These are phyloP conservation scores for Alviniconcha strummeri DNA, from an alignment of 2,888 invertebrate species.

Conservation along the genomic window DNA sequence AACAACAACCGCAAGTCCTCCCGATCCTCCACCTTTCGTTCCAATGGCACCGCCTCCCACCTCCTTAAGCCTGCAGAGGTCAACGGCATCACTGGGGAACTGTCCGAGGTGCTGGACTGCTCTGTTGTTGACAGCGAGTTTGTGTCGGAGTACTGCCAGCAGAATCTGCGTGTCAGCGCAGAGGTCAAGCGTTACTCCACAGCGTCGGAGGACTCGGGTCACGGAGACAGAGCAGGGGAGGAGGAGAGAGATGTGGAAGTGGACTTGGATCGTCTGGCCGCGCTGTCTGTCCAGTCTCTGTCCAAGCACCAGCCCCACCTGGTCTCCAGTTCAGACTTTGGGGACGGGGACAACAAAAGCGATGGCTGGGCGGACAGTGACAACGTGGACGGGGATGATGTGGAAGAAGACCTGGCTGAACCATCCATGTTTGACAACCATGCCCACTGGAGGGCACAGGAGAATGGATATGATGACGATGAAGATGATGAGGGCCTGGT, in stretches of 20 bases:
- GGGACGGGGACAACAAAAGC: conserved; percentile 12
- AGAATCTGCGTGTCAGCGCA: conserved; percentile 50
- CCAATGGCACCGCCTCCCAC: conserved; percentile 4
- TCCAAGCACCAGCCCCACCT: conserved; percentile 50
- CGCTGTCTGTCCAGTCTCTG: conserved; percentile 57
- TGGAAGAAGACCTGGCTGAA: not conserved
- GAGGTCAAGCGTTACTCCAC: conserved; percentile 57
- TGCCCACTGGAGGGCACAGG: not conserved
- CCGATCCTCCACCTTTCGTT: conserved; percentile 18
- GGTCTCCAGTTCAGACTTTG: conserved; percentile 41
- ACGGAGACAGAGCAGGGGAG: conserved; percentile 40
- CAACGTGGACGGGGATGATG: conserved; percentile 14
- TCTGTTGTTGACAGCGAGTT: conserved; percentile 69
- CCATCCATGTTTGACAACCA: not conserved
- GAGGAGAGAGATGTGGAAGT: conserved; percentile 32
- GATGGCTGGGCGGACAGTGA: conserved; percentile 22
- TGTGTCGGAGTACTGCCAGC: conserved; percentile 64
- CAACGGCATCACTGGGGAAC: conserved; percentile 54
- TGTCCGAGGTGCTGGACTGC: conserved; percentile 65
- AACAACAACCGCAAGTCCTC: conserved; percentile 32
- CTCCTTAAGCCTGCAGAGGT: conserved; percentile 26
- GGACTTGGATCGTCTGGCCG: conserved; percentile 54
- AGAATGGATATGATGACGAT: not conserved
- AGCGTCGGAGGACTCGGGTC: conserved; percentile 51
- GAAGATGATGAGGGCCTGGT: not conserved